Percentiles rank a stretch among this genome's conserved stretches.
Conservation (phyloP, 2,113 vertebrate species). For the Lichenostomus cassidix region DNA sequence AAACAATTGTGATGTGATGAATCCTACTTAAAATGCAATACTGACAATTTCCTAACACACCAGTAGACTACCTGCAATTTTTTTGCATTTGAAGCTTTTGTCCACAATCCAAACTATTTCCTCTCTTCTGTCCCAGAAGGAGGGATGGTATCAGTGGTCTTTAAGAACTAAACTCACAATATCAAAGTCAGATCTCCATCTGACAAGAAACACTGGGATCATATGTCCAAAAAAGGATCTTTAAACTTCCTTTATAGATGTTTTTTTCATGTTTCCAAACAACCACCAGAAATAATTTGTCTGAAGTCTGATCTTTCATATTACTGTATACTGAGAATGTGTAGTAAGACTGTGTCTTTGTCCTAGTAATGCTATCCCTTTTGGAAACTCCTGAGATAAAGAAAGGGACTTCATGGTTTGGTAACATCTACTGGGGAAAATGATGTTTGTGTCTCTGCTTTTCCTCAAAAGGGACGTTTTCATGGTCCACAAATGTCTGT, state of each 20-base stretch:
- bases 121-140: neutral
- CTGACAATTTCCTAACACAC: neutral
- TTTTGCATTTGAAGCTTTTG: neutral
- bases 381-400: neutral
- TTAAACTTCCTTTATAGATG: neutral
- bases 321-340: neutral
- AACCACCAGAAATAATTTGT: neutral
- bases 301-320: neutral
- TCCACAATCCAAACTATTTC: conserved; percentile 3
- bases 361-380: neutral
- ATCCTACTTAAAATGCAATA: neutral
- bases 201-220: neutral
- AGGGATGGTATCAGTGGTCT: neutral
- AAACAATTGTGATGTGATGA: neutral
- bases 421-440: neutral
- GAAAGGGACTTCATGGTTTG: neutral
- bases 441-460: neutral
- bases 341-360: neutral
- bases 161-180: neutral
- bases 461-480: neutral
- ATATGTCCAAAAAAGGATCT: neutral
- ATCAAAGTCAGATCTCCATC: neutral
- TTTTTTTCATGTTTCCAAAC: neutral
- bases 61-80: neutral
- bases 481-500: neutral